Conservation (phyloP, 2,797 vertebrate genomes). For the Enteromius afrohamiltoni region DNA sequence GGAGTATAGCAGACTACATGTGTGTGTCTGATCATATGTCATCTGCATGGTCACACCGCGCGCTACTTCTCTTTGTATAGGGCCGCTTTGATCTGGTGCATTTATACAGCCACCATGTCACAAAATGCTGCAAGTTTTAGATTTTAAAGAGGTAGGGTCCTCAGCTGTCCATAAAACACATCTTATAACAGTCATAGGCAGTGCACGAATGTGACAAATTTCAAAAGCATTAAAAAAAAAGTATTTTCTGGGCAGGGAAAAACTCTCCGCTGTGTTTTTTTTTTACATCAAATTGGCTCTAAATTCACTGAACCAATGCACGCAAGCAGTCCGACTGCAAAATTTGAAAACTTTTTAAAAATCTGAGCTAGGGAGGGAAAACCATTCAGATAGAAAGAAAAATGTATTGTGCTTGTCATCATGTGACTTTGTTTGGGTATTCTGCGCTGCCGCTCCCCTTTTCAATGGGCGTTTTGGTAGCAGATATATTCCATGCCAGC, state of each 20-base stretch:
- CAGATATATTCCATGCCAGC: conserved; percentile 41
- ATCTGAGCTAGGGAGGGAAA: conserved; percentile 3
- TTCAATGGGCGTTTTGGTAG: conserved; percentile 24
- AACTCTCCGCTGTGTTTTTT: not conserved
- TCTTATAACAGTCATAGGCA: not conserved
- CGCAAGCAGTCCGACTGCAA: not conserved
- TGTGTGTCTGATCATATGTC: conserved; percentile 36
- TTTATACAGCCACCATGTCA: not conserved
- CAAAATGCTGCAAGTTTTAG: not conserved
- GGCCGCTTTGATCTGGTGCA: not conserved
- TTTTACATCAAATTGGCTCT: conserved; percentile 4
- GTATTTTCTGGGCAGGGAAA: not conserved
- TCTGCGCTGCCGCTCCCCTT: not conserved
- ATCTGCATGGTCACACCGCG: not conserved
- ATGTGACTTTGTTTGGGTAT: conserved; percentile 41
- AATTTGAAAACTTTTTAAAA: not conserved
- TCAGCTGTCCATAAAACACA: not conserved
- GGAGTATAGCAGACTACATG: conserved; percentile 37
- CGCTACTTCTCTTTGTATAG: not conserved
- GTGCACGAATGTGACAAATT: not conserved
- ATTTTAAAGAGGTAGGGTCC: not conserved
- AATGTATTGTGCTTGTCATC: conserved; percentile 20
- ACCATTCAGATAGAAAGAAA: conserved; percentile 19
- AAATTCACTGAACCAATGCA: not conserved
- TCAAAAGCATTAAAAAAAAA: not conserved